Conservation (phyloP, 2,797 vertebrate species). For the Hypotaenidia okinawae region DNA sequence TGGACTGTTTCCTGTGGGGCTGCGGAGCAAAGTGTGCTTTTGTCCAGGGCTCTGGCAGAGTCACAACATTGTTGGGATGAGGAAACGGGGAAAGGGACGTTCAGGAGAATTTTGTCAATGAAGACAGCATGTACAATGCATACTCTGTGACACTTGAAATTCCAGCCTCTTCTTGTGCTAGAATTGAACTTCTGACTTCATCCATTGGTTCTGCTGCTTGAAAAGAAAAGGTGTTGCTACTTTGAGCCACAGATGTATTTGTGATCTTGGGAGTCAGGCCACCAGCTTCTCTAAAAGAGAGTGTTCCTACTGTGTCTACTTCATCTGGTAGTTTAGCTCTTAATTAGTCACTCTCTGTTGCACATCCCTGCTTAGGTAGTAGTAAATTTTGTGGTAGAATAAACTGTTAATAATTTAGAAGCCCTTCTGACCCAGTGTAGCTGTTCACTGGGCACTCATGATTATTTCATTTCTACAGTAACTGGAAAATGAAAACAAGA, state of each 20-base stretch:
- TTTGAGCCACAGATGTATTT: background rate
- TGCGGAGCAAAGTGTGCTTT: rapidly evolving
- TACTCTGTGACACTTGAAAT: rapidly evolving
- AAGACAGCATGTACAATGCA: background rate
- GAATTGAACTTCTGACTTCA: background rate
- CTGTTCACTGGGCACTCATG: background rate
- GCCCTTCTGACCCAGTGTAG: background rate
- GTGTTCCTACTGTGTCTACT: background rate
- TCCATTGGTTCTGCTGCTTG: background rate
- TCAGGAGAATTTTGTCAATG: background rate
- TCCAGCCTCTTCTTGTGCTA: background rate
- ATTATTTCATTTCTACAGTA: conserved; percentile 18
- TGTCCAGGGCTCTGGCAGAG: background rate
- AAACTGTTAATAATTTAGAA: conserved; percentile 3
- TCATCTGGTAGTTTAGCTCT: background rate
- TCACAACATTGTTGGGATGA: background rate
- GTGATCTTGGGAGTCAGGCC: background rate
- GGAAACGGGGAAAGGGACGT: background rate
- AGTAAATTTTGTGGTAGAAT: background rate
- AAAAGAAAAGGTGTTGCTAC: background rate
- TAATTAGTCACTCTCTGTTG: background rate
- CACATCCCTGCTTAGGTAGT: background rate
- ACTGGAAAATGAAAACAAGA: conserved; percentile 44
- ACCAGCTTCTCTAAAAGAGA: background rate
- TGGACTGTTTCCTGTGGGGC: rapidly evolving